phyloP scores from a whole-genome alignment of 2,113 vertebrate species.

The Tautogolabrus adspersus region DNA sequence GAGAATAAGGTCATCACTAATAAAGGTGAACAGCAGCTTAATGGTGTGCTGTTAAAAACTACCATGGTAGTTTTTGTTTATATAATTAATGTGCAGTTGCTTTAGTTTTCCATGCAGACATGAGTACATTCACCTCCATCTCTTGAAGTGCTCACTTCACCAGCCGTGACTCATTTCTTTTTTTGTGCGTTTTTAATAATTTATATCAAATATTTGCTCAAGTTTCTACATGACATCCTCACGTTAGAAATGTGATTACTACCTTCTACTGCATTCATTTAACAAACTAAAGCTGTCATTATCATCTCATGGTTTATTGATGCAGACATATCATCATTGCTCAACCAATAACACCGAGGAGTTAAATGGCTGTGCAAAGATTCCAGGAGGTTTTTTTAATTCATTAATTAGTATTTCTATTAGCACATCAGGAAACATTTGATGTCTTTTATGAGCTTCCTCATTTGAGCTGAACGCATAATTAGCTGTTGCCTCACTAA shows the following conservation, averaged over 20 bases:
- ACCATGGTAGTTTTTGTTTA: no score
- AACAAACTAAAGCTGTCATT: neutral
- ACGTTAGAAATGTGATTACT: neutral
- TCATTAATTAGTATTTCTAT: slow-evolving; percentile 29
- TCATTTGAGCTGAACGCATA: slow-evolving; percentile 25
- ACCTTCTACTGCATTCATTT: neutral
- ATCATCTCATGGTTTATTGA: neutral
- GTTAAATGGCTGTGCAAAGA: slow-evolving; percentile 29
- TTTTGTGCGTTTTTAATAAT: neutral
- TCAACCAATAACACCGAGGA: neutral
- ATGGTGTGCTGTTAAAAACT: no score
- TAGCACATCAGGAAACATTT: slow-evolving; percentile 9
- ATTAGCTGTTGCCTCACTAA: slow-evolving; percentile 32
- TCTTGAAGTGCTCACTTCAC: neutral
- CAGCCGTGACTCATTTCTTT: neutral
- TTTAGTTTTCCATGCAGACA: neutral
- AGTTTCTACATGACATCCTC: neutral
- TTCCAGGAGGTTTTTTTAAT: slow-evolving; percentile 10
- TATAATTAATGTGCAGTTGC: no score
- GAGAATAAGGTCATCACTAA: no score
- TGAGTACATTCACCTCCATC: neutral
- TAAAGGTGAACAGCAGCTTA: no score
- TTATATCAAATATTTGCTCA: neutral
- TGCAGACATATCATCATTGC: neutral
- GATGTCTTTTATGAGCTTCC: slow-evolving; percentile 27